Evolutionary conservation across 2,113 vertebrate species (phyloP).

Genomic region (Glaucidium brasilianum): DNA sequence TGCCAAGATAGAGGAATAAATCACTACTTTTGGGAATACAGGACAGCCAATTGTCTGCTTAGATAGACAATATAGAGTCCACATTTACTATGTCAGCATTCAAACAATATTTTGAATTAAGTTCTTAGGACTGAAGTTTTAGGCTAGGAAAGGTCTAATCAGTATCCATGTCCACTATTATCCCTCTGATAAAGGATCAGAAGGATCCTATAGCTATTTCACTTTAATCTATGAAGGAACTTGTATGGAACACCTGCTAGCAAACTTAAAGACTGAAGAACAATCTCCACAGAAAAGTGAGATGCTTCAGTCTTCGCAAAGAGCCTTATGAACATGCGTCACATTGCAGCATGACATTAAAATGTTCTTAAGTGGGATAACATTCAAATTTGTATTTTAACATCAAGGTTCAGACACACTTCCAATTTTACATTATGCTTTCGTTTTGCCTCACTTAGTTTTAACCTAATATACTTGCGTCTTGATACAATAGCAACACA

Average conservation of each 20-base stretch:
- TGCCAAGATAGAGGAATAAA: neutral
- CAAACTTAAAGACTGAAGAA: neutral
- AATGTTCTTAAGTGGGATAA: neutral
- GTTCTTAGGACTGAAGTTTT: neutral
- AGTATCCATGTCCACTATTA: neutral
- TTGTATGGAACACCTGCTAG: neutral
- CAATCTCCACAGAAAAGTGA: neutral
- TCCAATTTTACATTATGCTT: neutral
- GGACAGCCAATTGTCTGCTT: neutral
- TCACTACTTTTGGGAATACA: neutral
- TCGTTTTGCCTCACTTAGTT: neutral
- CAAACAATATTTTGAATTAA: neutral
- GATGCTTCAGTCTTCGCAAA: neutral
- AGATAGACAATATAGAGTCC: neutral
- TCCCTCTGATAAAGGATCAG: neutral
- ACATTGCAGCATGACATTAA: neutral
- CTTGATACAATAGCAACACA: neutral
- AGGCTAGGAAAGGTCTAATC: neutral
- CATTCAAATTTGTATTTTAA: neutral
- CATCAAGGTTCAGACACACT: neutral
- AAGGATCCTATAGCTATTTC: neutral
- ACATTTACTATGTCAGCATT: neutral
- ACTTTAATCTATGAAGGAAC: neutral
- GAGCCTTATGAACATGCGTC: neutral
- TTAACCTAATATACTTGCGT: neutral